A percentile compares a stretch with the other conserved stretches of the same genome.
phyloP scores from a whole-genome alignment of 1,140 invertebrate species.

The Saxidomus purpurata region DNA sequence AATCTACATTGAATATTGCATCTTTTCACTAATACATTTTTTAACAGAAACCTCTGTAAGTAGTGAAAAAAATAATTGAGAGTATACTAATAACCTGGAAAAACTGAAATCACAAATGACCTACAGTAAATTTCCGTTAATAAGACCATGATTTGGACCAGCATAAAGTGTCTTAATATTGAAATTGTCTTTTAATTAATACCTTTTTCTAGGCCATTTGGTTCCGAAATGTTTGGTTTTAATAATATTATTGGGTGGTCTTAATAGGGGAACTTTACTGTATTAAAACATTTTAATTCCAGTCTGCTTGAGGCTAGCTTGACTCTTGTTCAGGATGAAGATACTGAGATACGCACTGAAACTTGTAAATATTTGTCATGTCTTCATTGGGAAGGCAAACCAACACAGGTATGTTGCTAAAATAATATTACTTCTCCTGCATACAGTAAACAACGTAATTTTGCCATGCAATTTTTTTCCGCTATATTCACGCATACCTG shows the following conservation, averaged over 20 bases:
- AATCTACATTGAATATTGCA: not conserved
- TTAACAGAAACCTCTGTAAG: not conserved
- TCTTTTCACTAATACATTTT: not conserved
- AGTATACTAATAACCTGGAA: no score
- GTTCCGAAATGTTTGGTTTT: no score
- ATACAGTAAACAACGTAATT: not conserved
- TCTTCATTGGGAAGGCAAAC: constrained; percentile 62
- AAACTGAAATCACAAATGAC: no score
- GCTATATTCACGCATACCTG: not conserved
- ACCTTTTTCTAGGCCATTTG: no score
- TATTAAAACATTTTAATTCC: not conserved
- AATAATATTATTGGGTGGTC: no score
- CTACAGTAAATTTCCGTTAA: no score
- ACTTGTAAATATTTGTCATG: constrained; percentile 69
- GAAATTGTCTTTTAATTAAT: no score
- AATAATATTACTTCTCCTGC: not conserved
- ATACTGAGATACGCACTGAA: constrained; percentile 70
- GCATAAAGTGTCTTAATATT: no score
- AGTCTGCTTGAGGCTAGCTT: constrained; percentile 58
- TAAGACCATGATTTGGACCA: no score
- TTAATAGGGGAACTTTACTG: no score
- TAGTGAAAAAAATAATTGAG: not conserved
- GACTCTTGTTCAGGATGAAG: constrained; percentile 75
- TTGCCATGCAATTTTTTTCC: not conserved
- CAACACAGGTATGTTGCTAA: not conserved